Percentiles rank a stretch among this genome's conserved stretches.
Evolutionary conservation across 2,113 vertebrate species (phyloP).

Genomic region (Tangachromis dhanisi): DNA sequence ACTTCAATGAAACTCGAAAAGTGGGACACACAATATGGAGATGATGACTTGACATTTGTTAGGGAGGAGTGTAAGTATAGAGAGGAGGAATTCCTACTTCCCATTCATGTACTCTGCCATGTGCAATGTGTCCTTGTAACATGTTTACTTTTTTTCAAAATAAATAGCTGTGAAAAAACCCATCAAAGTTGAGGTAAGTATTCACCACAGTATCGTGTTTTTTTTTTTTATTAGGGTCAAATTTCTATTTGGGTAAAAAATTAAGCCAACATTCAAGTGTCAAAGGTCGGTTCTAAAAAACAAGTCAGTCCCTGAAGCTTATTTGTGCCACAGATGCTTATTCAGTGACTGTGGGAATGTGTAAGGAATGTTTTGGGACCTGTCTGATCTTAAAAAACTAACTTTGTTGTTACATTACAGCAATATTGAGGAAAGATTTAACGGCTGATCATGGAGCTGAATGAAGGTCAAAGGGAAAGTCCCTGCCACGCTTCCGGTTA

Average conservation of each 20-base stretch:
- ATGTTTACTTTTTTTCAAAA: accelerated
- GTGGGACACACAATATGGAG: too few relatives aligned
- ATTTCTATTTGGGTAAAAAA: too few relatives aligned
- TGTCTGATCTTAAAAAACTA: accelerated
- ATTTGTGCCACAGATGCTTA: accelerated
- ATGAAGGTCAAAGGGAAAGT: background rate
- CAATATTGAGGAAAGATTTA: background rate
- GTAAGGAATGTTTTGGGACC: background rate
- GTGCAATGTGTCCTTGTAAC: accelerated
- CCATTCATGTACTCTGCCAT: too few relatives aligned
- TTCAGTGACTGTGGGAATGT: accelerated
- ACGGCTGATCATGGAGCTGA: accelerated
- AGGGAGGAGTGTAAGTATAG: too few relatives aligned
- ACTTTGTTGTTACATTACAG: background rate
- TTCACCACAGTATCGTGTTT: accelerated
- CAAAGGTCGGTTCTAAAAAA: too few relatives aligned
- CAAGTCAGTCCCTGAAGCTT: accelerated
- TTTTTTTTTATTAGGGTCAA: too few relatives aligned
- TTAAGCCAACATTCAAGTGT: too few relatives aligned
- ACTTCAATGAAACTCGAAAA: too few relatives aligned
- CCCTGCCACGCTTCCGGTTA: background rate
- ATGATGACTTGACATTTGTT: too few relatives aligned
- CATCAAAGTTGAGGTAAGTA: too few relatives aligned
- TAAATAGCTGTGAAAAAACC: accelerated
- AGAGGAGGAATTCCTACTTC: too few relatives aligned